phyloP scores from a whole-genome alignment of 2,888 invertebrate genomes.

The Thymelicus acteon region DNA sequence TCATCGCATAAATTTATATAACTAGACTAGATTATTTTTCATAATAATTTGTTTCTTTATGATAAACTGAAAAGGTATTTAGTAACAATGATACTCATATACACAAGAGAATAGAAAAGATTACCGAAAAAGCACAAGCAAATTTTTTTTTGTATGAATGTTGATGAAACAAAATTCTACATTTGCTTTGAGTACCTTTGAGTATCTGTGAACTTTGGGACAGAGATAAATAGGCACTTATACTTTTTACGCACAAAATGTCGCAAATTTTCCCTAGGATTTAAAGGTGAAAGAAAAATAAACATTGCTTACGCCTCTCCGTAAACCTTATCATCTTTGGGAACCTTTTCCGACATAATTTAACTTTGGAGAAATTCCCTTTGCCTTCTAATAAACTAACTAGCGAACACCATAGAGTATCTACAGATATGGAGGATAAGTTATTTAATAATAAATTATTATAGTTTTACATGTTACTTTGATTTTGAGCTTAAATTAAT shows the following conservation, averaged over 20 bases:
- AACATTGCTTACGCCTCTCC: conserved; percentile 17
- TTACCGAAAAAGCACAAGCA: background rate
- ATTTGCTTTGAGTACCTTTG: conserved; percentile 5
- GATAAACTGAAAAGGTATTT: conserved; percentile 2
- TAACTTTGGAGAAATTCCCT: conserved; percentile 49
- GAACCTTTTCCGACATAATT: conserved; percentile 47
- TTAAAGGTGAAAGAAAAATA: conserved; percentile 30
- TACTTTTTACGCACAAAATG: background rate
- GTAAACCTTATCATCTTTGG: conserved; percentile 30
- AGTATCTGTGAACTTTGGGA: background rate
- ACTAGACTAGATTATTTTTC: too few species aligned
- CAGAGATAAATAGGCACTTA: conserved; percentile 3
- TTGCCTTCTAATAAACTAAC: conserved; percentile 13
- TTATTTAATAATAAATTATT: background rate
- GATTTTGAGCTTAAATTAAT: background rate
- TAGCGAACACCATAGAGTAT: background rate
- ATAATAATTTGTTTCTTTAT: too few species aligned
- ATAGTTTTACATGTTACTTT: background rate
- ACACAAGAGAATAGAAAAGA: background rate
- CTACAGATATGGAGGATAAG: background rate
- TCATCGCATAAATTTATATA: background rate
- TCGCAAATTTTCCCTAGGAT: conserved; percentile 44
- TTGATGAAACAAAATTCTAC: conserved; percentile 3
- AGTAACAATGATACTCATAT: background rate
- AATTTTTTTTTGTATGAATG: too few species aligned